phyloP scores from a whole-genome alignment of 2,113 vertebrate species.

The Mesocricetus auratus region DNA sequence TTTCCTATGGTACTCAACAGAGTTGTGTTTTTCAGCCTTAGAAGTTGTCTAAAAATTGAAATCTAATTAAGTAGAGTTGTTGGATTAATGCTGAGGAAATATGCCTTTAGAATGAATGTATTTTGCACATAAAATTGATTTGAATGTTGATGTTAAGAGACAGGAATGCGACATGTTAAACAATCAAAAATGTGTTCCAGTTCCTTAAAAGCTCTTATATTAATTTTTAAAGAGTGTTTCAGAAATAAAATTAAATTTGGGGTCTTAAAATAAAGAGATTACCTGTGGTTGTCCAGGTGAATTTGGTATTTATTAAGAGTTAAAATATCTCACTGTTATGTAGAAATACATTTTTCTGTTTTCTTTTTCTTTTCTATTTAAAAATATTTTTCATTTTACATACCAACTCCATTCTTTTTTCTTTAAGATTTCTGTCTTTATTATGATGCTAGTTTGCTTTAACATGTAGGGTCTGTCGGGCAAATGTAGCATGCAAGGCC shows the following conservation, averaged over 20 bases:
- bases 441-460: too few relatives aligned
- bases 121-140: background rate
- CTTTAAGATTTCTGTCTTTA: background rate
- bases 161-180: background rate
- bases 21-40: background rate
- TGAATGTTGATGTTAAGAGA: background rate
- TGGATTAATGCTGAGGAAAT: background rate
- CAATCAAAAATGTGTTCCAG: background rate
- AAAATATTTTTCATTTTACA: too few relatives aligned
- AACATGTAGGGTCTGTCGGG: too few relatives aligned
- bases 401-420: background rate
- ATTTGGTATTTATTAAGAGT: background rate
- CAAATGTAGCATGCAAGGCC: background rate
- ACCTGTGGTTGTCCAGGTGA: background rate
- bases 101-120: background rate
- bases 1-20: background rate
- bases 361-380: background rate
- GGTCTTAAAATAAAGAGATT: background rate
- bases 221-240: background rate
- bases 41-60: background rate
- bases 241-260: background rate
- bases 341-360: background rate
- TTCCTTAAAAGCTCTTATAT: background rate
- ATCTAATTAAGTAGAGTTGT: background rate
- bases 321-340: background rate